Base-by-base conservation (phyloP, 2,888 invertebrate species). In the Drosophila meridiana region DNA sequence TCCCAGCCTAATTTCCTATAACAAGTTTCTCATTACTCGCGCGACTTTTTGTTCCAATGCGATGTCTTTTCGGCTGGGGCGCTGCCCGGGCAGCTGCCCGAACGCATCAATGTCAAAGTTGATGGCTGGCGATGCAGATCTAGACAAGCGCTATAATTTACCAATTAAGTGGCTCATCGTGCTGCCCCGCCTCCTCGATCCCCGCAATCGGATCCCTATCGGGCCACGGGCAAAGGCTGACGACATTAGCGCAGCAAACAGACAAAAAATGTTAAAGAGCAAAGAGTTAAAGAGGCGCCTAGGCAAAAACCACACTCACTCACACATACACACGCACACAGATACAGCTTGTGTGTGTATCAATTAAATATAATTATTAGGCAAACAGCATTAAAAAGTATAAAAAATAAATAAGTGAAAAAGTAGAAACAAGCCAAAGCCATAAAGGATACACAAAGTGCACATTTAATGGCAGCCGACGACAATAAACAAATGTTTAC, bases 71-170 rank as follows among this genome's bases (percentile, higher is more conserved):
- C 42, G 50, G 34, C 36, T 38, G 50, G 42, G 13, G 14, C 43
- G n/a, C 42, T n/a, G 34, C 48, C 42, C 6, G 20, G 57, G 78
- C 85, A 87, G 89, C 89, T 89, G 85, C 82, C 76, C 50, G 69
- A 53, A 53, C 63, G 73, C 85, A 89, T 87, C 87, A 87, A 89
- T 87, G 87, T 87, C 87, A 89, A 76, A 81, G 79, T 83, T 81
- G 90, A 87, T 90, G 78, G 73, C 30, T 53, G 67, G 38, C 73
- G 67, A 74, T 78, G 70, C 79, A 66, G 81, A 89, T 89, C 86
- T 89, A 89, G 85, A 88, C 85, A 87, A 83, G 78, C 76, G 69
- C 85, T 75, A 82, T 89, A 89, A 89, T 86, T 89, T 87, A 87
- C 87, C 86, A 86, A 86, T 86, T 86, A 86, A 87, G 85, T 72